Evolutionary conservation across 2,113 vertebrate species (phyloP).

Genomic region (Rhinopomastus cyanomelas): DNA sequence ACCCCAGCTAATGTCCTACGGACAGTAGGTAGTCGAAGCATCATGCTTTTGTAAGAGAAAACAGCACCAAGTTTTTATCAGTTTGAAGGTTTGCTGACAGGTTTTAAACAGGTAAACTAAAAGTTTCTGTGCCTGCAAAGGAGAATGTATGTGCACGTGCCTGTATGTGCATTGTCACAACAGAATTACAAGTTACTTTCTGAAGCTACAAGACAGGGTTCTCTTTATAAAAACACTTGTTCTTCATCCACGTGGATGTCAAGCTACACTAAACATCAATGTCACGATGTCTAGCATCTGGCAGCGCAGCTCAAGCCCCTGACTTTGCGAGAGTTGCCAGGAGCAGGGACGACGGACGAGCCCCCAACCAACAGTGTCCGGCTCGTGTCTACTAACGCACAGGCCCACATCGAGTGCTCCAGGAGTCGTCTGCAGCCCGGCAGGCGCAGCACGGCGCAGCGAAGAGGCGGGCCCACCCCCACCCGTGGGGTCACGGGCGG

Average conservation of each 20-base stretch:
- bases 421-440: background rate
- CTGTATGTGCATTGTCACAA: fast-evolving
- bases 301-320: background rate
- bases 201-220: fast-evolving
- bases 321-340: background rate
- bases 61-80: background rate
- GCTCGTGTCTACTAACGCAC: fast-evolving
- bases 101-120: background rate
- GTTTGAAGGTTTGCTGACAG: background rate
- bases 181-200: background rate
- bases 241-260: fast-evolving
- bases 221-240: fast-evolving
- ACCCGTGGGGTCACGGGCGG: background rate
- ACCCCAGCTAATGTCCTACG: conserved; percentile 77
- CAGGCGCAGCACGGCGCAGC: background rate
- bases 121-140: background rate
- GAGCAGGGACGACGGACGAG: background rate
- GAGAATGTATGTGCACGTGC: fast-evolving
- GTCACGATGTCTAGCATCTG: fast-evolving
- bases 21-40: conserved; percentile 83
- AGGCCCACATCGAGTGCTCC: background rate
- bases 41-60: conserved; percentile 70
- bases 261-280: fast-evolving
- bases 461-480: background rate
- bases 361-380: background rate